These are phyloP conservation scores for Timema podura DNA, from an alignment of 2,888 invertebrate genomes.

Conservation along the genomic window DNA sequence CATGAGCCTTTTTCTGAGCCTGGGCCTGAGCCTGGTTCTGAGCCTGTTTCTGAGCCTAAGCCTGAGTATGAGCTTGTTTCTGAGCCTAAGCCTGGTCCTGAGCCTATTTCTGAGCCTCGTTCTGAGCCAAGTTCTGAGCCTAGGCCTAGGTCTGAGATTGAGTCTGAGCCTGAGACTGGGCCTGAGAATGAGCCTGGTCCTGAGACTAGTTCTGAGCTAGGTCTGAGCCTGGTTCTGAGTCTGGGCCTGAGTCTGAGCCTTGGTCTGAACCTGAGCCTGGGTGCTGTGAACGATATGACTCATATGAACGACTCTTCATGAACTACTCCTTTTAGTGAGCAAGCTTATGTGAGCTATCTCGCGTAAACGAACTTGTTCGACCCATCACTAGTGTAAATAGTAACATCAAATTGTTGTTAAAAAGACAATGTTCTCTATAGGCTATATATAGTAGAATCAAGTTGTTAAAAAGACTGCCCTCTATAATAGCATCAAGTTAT, in stretches of 20 bases:
- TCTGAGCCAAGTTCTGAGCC: slow-evolving; percentile 32
- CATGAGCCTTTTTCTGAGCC: background rate
- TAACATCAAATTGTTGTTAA: too few relatives aligned
- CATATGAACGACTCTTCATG: slow-evolving; percentile 5
- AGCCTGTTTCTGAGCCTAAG: slow-evolving; percentile 6
- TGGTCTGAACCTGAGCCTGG: slow-evolving; percentile 4
- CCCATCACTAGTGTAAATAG: too few relatives aligned
- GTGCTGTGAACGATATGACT: slow-evolving; percentile 3
- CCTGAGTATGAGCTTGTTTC: slow-evolving; percentile 31
- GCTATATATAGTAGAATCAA: too few relatives aligned
- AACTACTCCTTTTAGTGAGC: slow-evolving; percentile 23
- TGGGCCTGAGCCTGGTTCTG: slow-evolving; percentile 25
- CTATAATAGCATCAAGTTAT: too few relatives aligned
- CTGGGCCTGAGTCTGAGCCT: slow-evolving; percentile 18
- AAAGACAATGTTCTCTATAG: too few relatives aligned
- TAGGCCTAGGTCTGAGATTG: background rate
- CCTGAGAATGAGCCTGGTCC: slow-evolving; percentile 1
- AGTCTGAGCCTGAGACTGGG: background rate
- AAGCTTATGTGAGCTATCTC: too few relatives aligned
- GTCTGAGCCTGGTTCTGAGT: background rate
- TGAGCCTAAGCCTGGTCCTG: background rate
- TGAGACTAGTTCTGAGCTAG: slow-evolving; percentile 5
- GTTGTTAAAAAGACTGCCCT: too few relatives aligned
- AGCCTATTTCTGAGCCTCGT: slow-evolving; percentile 31
- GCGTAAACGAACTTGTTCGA: too few relatives aligned